Conservation (phyloP, 2,888 invertebrate species). For the Troides oblongomaculatus region DNA sequence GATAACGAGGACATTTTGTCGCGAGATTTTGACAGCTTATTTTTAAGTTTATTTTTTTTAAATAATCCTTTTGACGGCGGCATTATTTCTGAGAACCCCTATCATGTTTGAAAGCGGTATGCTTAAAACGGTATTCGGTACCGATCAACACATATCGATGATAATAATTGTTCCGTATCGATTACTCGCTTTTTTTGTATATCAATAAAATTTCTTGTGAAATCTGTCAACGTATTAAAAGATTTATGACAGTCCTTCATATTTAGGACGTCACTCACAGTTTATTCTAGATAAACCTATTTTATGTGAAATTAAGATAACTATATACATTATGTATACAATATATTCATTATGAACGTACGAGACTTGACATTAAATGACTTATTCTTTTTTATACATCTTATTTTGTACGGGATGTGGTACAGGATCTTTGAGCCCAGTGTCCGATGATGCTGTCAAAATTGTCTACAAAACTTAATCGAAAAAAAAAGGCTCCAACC, state of each 20-base stretch:
- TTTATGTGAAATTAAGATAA: too few relatives aligned
- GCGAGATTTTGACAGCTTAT: constrained; percentile 44
- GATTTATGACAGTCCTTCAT: too few relatives aligned
- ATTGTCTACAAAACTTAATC: not conserved
- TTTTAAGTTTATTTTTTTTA: constrained; percentile 33
- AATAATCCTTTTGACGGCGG: constrained; percentile 10
- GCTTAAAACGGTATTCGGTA: constrained; percentile 12
- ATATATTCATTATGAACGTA: too few relatives aligned
- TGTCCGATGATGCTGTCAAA: too few relatives aligned
- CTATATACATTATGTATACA: too few relatives aligned
- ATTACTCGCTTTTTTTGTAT: constrained; percentile 5
- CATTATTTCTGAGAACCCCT: constrained; percentile 22
- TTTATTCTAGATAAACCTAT: too few relatives aligned
- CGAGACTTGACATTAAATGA: too few relatives aligned
- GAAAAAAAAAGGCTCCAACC: not conserved
- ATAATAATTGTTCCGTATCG: constrained; percentile 20
- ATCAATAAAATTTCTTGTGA: not conserved
- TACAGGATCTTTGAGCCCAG: too few relatives aligned
- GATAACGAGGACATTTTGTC: constrained; percentile 52
- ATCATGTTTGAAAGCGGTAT: constrained; percentile 5
- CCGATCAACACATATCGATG: constrained; percentile 20
- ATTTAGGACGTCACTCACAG: too few relatives aligned
- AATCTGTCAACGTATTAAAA: not conserved
- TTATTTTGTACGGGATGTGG: too few relatives aligned
- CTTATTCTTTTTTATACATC: too few relatives aligned